These are phyloP conservation scores for Chelon auratus DNA, from an alignment of 2,797 vertebrate genomes.

Conservation along the genomic window DNA sequence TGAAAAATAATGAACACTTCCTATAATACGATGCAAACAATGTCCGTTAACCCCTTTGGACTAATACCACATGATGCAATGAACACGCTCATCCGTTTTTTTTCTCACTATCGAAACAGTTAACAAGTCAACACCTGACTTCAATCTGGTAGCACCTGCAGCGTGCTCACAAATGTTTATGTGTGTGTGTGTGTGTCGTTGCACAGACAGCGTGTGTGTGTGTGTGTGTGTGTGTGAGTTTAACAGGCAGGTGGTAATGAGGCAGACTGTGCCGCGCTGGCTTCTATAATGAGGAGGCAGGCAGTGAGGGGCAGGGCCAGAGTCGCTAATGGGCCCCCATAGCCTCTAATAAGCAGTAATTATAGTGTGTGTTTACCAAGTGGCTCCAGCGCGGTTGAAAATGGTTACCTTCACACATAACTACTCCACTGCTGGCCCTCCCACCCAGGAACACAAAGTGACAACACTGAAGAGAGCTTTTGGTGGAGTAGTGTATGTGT, in stretches of 20 bases:
- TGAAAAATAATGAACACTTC: background rate
- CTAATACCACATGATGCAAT: background rate
- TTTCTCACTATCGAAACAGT: slow-evolving; percentile 17
- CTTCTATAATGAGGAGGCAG: slow-evolving; percentile 83
- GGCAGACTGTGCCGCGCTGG: slow-evolving; percentile 67
- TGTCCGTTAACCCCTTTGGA: slow-evolving; percentile 5
- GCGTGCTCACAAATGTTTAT: slow-evolving; percentile 19
- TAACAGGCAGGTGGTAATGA: slow-evolving; percentile 87
- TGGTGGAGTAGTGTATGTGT: slow-evolving; percentile 14
- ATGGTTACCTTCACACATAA: slow-evolving; percentile 77
- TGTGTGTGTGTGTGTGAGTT: slow-evolving; percentile 74
- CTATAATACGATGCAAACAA: background rate
- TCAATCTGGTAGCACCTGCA: slow-evolving; percentile 71
- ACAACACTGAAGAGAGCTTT: slow-evolving; percentile 35
- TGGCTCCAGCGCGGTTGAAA: slow-evolving; percentile 73
- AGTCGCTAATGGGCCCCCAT: slow-evolving; percentile 79
- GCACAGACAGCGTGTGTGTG: slow-evolving; percentile 7
- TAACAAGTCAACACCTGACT: slow-evolving; percentile 72
- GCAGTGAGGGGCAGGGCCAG: slow-evolving; percentile 64
- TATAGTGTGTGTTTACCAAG: slow-evolving; percentile 82
- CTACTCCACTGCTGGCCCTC: slow-evolving; percentile 67
- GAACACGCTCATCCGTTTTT: slow-evolving; percentile 29
- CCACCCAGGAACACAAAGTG: slow-evolving; percentile 51
- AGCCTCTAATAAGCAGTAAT: slow-evolving; percentile 84
- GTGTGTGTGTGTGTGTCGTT: slow-evolving; percentile 22